A percentile compares a stretch with the other conserved stretches of the same genome.
phyloP scores from a whole-genome alignment of 2,113 vertebrate species.

The Xiphophorus hellerii region DNA sequence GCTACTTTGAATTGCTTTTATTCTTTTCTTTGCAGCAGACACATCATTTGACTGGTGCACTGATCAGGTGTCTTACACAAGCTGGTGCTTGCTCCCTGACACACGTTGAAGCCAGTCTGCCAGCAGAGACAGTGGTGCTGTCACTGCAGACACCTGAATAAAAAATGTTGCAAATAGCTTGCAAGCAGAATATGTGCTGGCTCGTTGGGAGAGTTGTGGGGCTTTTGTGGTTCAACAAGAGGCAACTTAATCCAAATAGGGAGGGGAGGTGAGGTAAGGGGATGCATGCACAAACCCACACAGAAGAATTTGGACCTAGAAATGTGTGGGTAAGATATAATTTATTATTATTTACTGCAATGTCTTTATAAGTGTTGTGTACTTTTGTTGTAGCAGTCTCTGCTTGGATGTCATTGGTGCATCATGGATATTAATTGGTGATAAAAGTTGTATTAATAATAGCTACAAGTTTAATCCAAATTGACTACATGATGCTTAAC shows the following conservation, averaged over 20 bases:
- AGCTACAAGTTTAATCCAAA: too few relatives aligned
- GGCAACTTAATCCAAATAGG: slow-evolving; percentile 54
- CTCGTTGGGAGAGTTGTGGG: slow-evolving; percentile 45
- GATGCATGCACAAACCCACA: slow-evolving; percentile 3
- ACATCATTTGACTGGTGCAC: slow-evolving; percentile 58
- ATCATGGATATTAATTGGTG: too few relatives aligned
- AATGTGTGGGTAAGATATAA: slow-evolving; percentile 1
- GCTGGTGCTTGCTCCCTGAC: slow-evolving; percentile 71
- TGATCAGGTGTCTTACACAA: slow-evolving; percentile 66
- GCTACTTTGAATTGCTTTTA: slow-evolving; percentile 58
- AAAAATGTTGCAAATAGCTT: slow-evolving; percentile 63
- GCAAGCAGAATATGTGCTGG: slow-evolving; percentile 59
- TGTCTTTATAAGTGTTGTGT: neutral
- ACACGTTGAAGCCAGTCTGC: slow-evolving; percentile 47
- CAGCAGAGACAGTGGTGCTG: slow-evolving; percentile 59
- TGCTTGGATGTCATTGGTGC: too few relatives aligned
- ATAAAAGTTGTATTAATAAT: too few relatives aligned
- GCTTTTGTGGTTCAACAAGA: slow-evolving; percentile 53
- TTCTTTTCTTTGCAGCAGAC: slow-evolving; percentile 54
- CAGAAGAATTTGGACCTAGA: neutral
- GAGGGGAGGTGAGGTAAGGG: slow-evolving; percentile 1
- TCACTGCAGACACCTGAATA: slow-evolving; percentile 69
- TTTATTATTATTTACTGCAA: neutral
- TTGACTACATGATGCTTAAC: too few relatives aligned
- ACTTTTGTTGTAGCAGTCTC: neutral